phyloP scores from a whole-genome alignment of 2,113 vertebrate species.

The Meleagris gallopavo region DNA sequence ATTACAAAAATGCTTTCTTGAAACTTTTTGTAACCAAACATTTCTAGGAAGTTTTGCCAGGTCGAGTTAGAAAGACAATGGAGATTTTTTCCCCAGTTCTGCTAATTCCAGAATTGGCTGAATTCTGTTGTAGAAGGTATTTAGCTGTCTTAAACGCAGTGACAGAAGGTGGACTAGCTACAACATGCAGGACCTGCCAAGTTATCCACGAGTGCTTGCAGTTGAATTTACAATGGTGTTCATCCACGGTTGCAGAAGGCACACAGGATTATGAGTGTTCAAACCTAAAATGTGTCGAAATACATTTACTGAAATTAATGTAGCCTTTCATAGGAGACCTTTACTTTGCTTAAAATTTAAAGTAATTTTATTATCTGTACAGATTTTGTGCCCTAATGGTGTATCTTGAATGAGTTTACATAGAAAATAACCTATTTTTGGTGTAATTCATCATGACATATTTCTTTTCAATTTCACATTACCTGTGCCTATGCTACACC shows the following conservation, averaged over 20 bases:
- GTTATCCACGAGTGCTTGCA: not conserved
- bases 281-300: constrained; percentile 15
- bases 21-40: constrained; percentile 54
- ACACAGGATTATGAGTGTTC: not conserved
- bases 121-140: constrained; percentile 36
- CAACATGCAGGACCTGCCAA: constrained; percentile 6
- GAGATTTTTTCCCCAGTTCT: not conserved
- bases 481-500: not conserved
- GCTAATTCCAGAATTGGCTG: constrained; percentile 62
- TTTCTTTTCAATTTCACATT: not conserved
- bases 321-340: not conserved
- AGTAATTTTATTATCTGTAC: not conserved
- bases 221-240: not conserved
- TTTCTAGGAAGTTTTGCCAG: constrained; percentile 63
- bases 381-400: not conserved
- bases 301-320: constrained; percentile 26
- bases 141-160: constrained; percentile 16
- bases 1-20: constrained; percentile 59
- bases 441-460: not conserved
- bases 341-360: not conserved
- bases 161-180: constrained; percentile 43
- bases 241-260: not conserved
- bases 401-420: not conserved
- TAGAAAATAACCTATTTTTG: not conserved
- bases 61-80: constrained; percentile 56